Conservation (phyloP, 2,113 vertebrate genomes). For the Pipa parva region DNA sequence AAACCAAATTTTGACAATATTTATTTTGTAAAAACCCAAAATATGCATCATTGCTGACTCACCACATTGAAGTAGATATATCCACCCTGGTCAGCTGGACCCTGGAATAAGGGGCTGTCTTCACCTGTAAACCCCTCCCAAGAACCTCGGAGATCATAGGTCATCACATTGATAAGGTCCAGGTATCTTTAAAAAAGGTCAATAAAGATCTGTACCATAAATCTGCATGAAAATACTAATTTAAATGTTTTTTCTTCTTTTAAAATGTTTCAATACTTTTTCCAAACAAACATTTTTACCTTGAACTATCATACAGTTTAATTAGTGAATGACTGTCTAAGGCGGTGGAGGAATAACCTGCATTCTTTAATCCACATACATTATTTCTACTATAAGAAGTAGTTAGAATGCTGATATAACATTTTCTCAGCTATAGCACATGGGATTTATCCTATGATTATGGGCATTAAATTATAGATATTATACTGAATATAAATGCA, state of each 20-base stretch:
- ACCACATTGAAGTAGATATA: constrained; percentile 54
- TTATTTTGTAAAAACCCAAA: not conserved
- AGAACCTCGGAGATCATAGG: constrained; percentile 56
- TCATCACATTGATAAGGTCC: constrained; percentile 66
- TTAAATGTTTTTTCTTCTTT: not conserved
- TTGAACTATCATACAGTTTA: too few species aligned
- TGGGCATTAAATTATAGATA: too few species aligned
- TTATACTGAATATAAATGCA: too few species aligned
- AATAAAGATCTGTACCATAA: not conserved
- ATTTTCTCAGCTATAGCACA: too few species aligned
- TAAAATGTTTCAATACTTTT: not conserved
- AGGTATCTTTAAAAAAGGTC: constrained; percentile 57
- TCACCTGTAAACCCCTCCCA: constrained; percentile 57
- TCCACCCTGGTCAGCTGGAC: constrained; percentile 46
- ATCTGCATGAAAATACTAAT: too few species aligned
- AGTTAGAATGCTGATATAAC: too few species aligned
- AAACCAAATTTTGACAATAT: not conserved
- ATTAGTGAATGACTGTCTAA: too few species aligned
- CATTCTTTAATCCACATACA: too few species aligned
- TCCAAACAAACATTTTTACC: too few species aligned
- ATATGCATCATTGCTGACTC: constrained; percentile 10
- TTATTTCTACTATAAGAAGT: too few species aligned
- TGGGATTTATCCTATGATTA: too few species aligned
- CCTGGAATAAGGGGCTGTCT: constrained; percentile 58
- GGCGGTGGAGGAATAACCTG: too few species aligned